phyloP scores from a whole-genome alignment of 2,888 invertebrate species.

The Pammene aurita region DNA sequence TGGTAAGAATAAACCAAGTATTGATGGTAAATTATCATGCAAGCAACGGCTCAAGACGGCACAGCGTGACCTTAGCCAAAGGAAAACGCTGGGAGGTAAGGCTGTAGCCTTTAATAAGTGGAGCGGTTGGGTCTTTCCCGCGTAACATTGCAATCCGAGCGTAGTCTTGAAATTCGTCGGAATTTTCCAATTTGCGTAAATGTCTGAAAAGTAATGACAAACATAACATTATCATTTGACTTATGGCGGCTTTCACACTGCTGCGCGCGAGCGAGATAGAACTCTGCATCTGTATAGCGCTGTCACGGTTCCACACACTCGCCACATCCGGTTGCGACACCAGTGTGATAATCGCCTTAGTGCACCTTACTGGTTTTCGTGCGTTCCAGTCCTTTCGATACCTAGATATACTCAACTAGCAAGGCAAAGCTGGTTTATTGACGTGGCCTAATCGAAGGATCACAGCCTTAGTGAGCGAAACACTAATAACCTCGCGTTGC shows the following conservation, averaged over 20 bases:
- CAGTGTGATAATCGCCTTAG: too few relatives aligned
- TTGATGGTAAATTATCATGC: slow-evolving; percentile 7
- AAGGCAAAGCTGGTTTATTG: neutral
- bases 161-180: neutral
- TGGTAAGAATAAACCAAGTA: neutral
- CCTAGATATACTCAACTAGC: neutral
- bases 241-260: too few relatives aligned
- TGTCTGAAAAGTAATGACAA: too few relatives aligned
- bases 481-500: too few relatives aligned
- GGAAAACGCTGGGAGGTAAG: slow-evolving; percentile 28
- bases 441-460: neutral
- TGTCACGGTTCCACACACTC: too few relatives aligned
- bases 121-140: neutral
- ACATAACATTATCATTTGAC: too few relatives aligned
- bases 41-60: slow-evolving; percentile 11
- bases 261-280: too few relatives aligned
- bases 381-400: too few relatives aligned
- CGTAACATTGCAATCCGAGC: neutral
- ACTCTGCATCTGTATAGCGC: too few relatives aligned
- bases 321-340: too few relatives aligned
- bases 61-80: slow-evolving; percentile 5
- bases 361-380: too few relatives aligned
- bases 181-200: too few relatives aligned
- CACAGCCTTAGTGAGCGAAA: neutral
- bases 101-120: slow-evolving; percentile 1